phyloP scores from a whole-genome alignment of 53 echinoderm and acorn worm genomes.

The Apostichopus leukothele region DNA sequence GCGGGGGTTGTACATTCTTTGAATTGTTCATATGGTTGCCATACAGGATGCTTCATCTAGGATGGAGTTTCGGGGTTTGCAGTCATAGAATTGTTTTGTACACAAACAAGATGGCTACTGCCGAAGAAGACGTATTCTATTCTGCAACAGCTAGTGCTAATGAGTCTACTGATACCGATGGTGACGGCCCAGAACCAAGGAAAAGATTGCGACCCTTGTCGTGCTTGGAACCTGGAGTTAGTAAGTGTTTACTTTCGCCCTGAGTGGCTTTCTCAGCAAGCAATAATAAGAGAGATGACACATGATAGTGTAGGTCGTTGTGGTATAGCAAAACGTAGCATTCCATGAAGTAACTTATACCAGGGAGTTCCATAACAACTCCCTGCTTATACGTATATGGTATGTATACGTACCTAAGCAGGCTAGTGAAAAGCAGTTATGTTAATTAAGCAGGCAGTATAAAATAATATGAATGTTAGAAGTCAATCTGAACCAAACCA shows the following conservation, averaged over 20 bases:
- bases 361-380: no score
- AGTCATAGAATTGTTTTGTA: conserved; percentile 13
- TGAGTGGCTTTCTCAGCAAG: background rate
- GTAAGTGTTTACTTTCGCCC: background rate
- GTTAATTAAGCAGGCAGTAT: no score
- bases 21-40: conserved; percentile 15
- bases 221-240: conserved; percentile 25
- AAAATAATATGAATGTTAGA: no score
- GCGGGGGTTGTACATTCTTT: conserved; percentile 27
- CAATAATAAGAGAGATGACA: no score
- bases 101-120: conserved; percentile 21
- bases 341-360: no score
- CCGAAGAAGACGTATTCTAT: background rate
- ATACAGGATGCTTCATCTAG: conserved; percentile 23
- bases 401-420: no score
- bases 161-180: conserved; percentile 24
- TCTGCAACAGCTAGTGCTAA: background rate
- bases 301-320: no score
- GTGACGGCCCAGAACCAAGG: background rate
- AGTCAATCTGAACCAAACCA: no score
- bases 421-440: no score
- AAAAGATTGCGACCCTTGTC: conserved; percentile 19
- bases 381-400: no score
- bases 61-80: conserved; percentile 33
- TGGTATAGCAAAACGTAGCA: no score